Evolutionary conservation across 2,113 vertebrate species (phyloP), one percentile per base, ranked within the genome.

Genomic region (Coptodon rendalli): DNA sequence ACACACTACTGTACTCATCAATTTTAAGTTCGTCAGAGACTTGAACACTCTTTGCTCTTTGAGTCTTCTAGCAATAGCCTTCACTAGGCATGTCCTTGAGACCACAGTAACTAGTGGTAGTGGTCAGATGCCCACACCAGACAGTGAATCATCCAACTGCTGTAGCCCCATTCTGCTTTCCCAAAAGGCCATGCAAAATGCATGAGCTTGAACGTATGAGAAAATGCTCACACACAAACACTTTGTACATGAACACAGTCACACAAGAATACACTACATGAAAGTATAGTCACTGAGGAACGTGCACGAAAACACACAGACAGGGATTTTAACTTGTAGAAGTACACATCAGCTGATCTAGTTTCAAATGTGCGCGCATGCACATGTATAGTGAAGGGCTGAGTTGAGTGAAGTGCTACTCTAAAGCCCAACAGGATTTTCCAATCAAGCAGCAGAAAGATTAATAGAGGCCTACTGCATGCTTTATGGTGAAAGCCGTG

Each of bases 371-470:
- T 76, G 40, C 16, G 40, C 22, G 9, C 81, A 50, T 79, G 45
- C 11, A 68, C 63, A 68, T 38, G 34, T 2, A 22, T 68, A 27
- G 40, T 9, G 36, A 38, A 63, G 52, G 36, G 53, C 36, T 83
- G 85, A 48, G 53, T 3, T 16, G 29, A 90, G 53, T 85, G 86
- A 82, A 85, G 82, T 54, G 81, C 85, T 85, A 68, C 88, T 91
- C 83, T 91, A 90, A 95, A 93, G 84, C 94, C 89, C 91, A 93
- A 92, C 86, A 92, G 91, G 94, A 94, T 93, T 95, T 95, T 94
- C 87, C 91, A 95, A 94, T 96, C 94, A 95, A 89, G 92, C 71
- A 90, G 91, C 85, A 86, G 76, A 90, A 86, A 95, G 94, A 95
- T 95, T 93, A 96, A 90, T 90, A 87, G 68, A 68, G 38, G 71